These are phyloP conservation scores for Drepana arcuata DNA, from an alignment of 1,140 invertebrate genomes.

Conservation along the genomic window DNA sequence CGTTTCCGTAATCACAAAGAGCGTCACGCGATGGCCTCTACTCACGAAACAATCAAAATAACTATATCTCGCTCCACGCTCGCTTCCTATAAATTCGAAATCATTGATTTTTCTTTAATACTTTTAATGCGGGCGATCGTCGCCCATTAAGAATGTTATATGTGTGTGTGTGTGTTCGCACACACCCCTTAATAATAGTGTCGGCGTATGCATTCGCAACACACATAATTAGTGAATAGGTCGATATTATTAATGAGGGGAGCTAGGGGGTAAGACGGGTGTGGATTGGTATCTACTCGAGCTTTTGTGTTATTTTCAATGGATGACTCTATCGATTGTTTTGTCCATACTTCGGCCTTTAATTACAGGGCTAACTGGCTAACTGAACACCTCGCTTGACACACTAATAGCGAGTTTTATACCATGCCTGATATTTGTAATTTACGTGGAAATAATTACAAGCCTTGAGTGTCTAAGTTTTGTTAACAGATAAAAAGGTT, in stretches of 20 bases:
- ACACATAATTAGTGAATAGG: constrained; percentile 65
- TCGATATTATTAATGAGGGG: constrained; percentile 66
- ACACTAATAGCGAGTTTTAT: constrained; percentile 55
- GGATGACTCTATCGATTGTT: constrained; percentile 62
- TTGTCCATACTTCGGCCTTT: constrained; percentile 58
- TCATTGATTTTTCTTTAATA: constrained; percentile 49
- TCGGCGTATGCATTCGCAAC: constrained; percentile 56
- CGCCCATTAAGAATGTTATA: constrained; percentile 28
- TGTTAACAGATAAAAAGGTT: too few relatives aligned
- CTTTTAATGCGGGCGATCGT: constrained; percentile 41
- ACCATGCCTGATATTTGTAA: too few relatives aligned
- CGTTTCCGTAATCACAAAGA: constrained; percentile 54
- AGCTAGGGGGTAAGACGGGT: constrained; percentile 21
- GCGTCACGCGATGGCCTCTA: constrained; percentile 36
- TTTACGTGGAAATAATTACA: too few relatives aligned
- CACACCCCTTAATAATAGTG: constrained; percentile 10
- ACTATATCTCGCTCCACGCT: constrained; percentile 39
- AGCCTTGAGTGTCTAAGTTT: too few relatives aligned
- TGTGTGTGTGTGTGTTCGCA: constrained; percentile 16
- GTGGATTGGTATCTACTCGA: constrained; percentile 59
- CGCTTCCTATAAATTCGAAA: constrained; percentile 30
- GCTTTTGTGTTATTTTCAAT: constrained; percentile 67
- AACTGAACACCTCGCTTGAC: constrained; percentile 59
- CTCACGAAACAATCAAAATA: constrained; percentile 49
- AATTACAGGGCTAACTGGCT: constrained; percentile 62